A percentile compares a stretch with the other conserved stretches of the same genome.
These are phyloP conservation scores for Musca vetustissima DNA, from an alignment of 1,140 invertebrate genomes.

Conservation along the genomic window DNA sequence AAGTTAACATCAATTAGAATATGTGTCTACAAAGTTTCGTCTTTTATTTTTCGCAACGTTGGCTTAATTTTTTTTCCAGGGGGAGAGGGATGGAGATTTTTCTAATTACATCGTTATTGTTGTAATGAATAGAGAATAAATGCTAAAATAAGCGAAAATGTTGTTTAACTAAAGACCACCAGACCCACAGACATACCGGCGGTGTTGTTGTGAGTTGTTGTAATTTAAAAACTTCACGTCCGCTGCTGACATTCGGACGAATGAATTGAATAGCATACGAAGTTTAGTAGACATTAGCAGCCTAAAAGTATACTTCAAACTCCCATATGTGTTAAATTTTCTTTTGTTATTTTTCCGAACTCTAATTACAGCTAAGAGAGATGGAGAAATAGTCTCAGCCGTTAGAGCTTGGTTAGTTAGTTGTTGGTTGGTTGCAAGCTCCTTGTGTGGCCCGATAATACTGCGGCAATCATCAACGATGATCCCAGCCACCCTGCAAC, in stretches of 20 bases:
- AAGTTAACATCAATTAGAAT: background rate
- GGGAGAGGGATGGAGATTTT: too few species aligned
- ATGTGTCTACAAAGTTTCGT: constrained; percentile 21
- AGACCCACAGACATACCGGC: background rate
- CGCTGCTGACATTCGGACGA: background rate
- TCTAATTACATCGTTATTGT: constrained; percentile 18
- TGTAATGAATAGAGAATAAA: constrained; percentile 4
- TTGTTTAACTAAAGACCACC: constrained; percentile 3
- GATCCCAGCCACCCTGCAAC: background rate
- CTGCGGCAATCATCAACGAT: too few species aligned
- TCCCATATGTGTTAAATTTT: too few species aligned
- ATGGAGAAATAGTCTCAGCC: too few species aligned
- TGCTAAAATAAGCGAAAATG: constrained; percentile 18
- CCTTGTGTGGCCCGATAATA: too few species aligned
- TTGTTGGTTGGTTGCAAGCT: too few species aligned
- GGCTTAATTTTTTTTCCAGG: too few species aligned
- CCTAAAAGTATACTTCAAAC: constrained; percentile 8
- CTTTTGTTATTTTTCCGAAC: too few species aligned
- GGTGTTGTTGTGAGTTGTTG: background rate
- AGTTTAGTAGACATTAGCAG: background rate
- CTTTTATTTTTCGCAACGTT: too few species aligned
- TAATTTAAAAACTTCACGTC: background rate
- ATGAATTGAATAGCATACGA: too few species aligned
- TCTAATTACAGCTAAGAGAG: background rate
- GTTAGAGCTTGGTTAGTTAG: too few species aligned